A percentile compares a stretch with the other conserved stretches of the same genome.
Evolutionary conservation across 1,140 invertebrate genomes (phyloP).

Genomic region (Aradophagus sp.): DNA sequence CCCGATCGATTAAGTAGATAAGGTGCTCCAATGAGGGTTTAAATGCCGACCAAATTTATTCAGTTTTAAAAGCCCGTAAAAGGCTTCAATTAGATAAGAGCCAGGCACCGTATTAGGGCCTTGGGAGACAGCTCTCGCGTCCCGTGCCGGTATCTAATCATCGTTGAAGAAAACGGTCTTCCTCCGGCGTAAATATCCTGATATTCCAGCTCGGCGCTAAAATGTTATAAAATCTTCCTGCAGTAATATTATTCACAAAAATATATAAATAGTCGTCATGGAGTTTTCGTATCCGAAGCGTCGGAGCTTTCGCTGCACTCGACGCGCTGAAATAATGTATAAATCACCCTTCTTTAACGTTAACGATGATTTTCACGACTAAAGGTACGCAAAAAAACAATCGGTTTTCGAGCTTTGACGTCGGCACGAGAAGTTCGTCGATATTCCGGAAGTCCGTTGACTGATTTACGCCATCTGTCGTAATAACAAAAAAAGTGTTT

Average conservation of each 20-base stretch:
- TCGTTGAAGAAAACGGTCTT: slow-evolving; percentile 3
- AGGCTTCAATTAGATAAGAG: slow-evolving; percentile 42
- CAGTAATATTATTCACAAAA: slow-evolving; percentile 1
- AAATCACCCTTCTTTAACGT: too few relatives aligned
- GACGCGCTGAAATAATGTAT: slow-evolving; percentile 5
- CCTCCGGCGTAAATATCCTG: slow-evolving; percentile 1
- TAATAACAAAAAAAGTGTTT: slow-evolving; percentile 17
- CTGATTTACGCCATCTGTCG: slow-evolving; percentile 27
- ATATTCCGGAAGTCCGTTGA: slow-evolving; percentile 17
- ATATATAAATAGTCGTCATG: slow-evolving; percentile 11
- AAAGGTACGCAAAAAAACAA: too few relatives aligned
- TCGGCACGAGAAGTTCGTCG: too few relatives aligned
- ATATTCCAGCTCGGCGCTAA: slow-evolving; percentile 2
- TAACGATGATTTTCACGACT: too few relatives aligned
- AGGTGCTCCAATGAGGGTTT: slow-evolving; percentile 32
- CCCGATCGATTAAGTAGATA: slow-evolving; percentile 45
- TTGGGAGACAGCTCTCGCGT: slow-evolving; percentile 5
- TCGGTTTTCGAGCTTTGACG: too few relatives aligned
- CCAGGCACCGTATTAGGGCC: slow-evolving; percentile 24
- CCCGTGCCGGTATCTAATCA: slow-evolving; percentile 5
- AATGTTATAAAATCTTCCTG: slow-evolving; percentile 7
- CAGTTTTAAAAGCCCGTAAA: slow-evolving; percentile 37
- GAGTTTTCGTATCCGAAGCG: too few relatives aligned
- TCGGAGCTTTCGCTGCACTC: too few relatives aligned
- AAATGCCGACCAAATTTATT: slow-evolving; percentile 45